Evolutionary conservation across 2,797 vertebrate genomes (phyloP).

Genomic region (Monodelphis domestica): DNA sequence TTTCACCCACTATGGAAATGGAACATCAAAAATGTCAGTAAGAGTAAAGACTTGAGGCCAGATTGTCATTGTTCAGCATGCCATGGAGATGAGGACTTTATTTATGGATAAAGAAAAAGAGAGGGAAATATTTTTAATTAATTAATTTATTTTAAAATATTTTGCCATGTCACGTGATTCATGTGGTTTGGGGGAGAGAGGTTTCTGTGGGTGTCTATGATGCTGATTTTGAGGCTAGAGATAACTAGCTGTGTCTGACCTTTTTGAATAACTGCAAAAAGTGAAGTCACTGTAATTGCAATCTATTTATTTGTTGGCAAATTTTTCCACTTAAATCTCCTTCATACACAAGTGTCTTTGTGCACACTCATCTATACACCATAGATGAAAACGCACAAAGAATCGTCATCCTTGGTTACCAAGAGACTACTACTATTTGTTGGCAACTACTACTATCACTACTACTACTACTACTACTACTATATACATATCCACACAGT

Average conservation of each 20-base stretch:
- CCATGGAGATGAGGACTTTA: not conserved
- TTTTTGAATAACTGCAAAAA: not conserved
- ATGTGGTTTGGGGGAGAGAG: too few relatives aligned
- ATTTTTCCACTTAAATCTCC: too few relatives aligned
- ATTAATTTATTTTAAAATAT: too few relatives aligned
- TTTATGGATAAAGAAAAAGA: not conserved
- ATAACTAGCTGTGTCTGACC: not conserved
- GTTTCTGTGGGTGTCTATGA: not conserved
- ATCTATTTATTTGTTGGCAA: not conserved
- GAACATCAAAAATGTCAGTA: not conserved
- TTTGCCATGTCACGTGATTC: too few relatives aligned
- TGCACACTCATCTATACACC: too few relatives aligned
- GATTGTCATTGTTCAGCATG: not conserved
- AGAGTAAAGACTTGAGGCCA: not conserved
- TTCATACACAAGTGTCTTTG: too few relatives aligned
- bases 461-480: too few relatives aligned
- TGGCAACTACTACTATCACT: too few relatives aligned
- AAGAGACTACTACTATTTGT: too few relatives aligned
- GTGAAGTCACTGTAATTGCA: not conserved
- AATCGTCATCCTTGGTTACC: too few relatives aligned
- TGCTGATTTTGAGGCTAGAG: not conserved
- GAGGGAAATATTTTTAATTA: too few relatives aligned
- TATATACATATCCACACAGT: not conserved
- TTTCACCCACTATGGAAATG: not conserved
- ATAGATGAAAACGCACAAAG: too few relatives aligned